A percentile compares a stretch with the other conserved stretches of the same genome.
Evolutionary conservation across 1,140 invertebrate genomes (phyloP).

Genomic region (Pseudomyrmex gracilis): DNA sequence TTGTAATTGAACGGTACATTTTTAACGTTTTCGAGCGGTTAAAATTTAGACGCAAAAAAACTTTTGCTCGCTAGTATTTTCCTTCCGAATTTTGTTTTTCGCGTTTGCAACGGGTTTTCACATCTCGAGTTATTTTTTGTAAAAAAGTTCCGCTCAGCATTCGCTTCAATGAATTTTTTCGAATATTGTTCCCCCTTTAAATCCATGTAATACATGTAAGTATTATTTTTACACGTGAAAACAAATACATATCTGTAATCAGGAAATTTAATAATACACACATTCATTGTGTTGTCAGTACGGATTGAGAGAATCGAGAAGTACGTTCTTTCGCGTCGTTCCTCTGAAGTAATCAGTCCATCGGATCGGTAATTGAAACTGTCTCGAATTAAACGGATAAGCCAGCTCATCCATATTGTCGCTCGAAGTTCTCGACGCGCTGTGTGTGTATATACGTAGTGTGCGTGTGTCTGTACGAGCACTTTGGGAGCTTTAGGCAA

Average conservation of each 20-base stretch:
- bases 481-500: slow-evolving; percentile 23
- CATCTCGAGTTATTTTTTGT: too few relatives aligned
- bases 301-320: background rate
- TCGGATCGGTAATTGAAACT: background rate
- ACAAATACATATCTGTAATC: too few relatives aligned
- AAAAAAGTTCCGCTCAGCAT: too few relatives aligned
- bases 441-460: too few relatives aligned
- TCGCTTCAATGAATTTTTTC: too few relatives aligned
- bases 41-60: slow-evolving; percentile 1
- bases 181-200: too few relatives aligned
- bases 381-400: slow-evolving; percentile 17
- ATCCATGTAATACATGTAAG: too few relatives aligned
- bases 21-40: background rate
- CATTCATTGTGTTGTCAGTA: background rate
- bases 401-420: background rate
- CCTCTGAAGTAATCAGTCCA: background rate
- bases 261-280: too few relatives aligned
- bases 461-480: too few relatives aligned
- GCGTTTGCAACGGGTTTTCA: background rate
- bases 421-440: slow-evolving; percentile 2
- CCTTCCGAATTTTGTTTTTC: background rate
- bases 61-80: background rate
- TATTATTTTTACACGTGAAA: too few relatives aligned
- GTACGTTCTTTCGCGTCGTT: background rate
- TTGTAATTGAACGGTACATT: slow-evolving; percentile 35